These are phyloP conservation scores for Calyptomena viridis DNA, from an alignment of 2,113 vertebrate species.

Conservation along the genomic window DNA sequence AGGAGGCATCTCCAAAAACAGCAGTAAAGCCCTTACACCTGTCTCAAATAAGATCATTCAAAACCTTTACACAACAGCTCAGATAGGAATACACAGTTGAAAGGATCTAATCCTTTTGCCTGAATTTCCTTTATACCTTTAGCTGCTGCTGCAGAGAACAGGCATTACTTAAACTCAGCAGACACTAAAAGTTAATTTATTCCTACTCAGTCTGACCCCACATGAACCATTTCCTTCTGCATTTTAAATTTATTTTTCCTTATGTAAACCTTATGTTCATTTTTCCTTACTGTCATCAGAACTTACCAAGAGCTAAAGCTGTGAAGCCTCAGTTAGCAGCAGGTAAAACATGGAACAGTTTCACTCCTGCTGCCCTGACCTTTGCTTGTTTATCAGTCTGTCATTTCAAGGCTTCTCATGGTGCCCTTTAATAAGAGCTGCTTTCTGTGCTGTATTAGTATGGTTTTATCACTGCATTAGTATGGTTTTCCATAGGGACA, in stretches of 20 bases:
- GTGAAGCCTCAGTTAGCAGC: not conserved
- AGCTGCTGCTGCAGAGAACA: not conserved
- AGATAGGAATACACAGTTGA: rapidly evolving
- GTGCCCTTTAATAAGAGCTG: rapidly evolving
- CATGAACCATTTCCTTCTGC: not conserved
- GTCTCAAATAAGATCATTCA: not conserved
- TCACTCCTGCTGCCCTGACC: not conserved
- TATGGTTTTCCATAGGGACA: not conserved
- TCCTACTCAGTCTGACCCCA: not conserved
- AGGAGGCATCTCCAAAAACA: not conserved
- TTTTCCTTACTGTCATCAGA: no score
- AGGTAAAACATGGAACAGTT: not conserved
- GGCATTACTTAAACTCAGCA: not conserved
- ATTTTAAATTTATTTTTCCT: not conserved
- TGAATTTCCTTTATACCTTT: not conserved
- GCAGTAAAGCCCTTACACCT: not conserved
- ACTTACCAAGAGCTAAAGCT: not conserved
- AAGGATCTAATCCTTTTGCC: not conserved
- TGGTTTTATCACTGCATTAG: not conserved
- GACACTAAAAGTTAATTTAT: not conserved
- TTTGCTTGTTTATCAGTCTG: not conserved
- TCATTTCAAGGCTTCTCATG: not conserved
- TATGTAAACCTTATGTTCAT: no score
- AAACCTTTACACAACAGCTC: not conserved
- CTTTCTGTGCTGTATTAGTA: not conserved